Percentiles rank a stretch among this genome's conserved stretches.
phyloP scores from a whole-genome alignment of 2,797 vertebrate species.

The Onychomys leucogaster region DNA sequence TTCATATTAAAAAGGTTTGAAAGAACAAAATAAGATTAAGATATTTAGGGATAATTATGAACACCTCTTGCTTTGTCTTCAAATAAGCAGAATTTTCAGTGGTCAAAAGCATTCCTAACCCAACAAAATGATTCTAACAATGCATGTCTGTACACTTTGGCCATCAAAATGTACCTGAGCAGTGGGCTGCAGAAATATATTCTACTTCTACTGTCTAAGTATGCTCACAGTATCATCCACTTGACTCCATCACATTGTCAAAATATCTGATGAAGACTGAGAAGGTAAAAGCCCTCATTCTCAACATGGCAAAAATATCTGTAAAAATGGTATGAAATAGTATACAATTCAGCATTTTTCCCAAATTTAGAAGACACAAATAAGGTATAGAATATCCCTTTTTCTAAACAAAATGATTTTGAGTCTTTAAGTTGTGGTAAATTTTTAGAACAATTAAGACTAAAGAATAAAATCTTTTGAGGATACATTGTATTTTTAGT shows the following conservation, averaged over 20 bases:
- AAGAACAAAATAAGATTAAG: not conserved
- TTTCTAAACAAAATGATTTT: not conserved
- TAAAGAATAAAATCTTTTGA: not conserved
- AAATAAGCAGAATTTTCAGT: not conserved
- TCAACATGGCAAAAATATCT: not conserved
- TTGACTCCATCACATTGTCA: not conserved
- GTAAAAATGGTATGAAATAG: not conserved
- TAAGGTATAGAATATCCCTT: not conserved
- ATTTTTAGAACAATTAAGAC: not conserved
- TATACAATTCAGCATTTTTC: not conserved
- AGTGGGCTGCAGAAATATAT: not conserved
- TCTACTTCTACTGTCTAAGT: not conserved
- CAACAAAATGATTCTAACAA: conserved; percentile 13
- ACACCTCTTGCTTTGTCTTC: not conserved
- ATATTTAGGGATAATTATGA: conserved; percentile 48
- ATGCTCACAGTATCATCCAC: not conserved
- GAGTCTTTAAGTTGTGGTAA: not conserved
- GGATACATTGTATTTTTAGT: not conserved
- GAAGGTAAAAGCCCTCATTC: not conserved
- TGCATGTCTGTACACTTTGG: not conserved
- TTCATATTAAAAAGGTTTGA: not conserved
- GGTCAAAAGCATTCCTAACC: not conserved
- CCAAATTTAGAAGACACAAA: conserved; percentile 18
- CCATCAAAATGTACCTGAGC: not conserved
- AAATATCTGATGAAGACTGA: not conserved